These are phyloP conservation scores for Oophaga pumilio DNA, from an alignment of 2,113 vertebrate genomes.

Conservation along the genomic window DNA sequence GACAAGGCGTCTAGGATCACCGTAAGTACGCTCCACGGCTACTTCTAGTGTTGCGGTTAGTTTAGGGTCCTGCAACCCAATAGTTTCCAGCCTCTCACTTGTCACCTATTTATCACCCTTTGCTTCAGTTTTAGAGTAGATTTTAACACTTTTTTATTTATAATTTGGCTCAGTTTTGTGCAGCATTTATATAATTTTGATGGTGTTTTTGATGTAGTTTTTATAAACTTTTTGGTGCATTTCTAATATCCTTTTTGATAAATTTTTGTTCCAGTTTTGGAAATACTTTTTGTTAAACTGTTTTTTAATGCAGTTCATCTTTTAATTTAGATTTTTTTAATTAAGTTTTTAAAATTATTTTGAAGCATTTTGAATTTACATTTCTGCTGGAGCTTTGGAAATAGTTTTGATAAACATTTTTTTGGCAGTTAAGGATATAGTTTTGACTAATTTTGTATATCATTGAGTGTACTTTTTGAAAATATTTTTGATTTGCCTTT, in stretches of 20 bases:
- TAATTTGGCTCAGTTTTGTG: neutral
- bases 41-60: no score
- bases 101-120: neutral
- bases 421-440: no score
- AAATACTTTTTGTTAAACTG: no score
- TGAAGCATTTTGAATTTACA: neutral
- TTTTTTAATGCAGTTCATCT: neutral
- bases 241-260: neutral
- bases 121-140: neutral
- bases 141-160: neutral
- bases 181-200: neutral
- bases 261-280: neutral
- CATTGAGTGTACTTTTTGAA: no score
- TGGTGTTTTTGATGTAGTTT: neutral
- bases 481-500: no score
- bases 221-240: neutral
- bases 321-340: neutral
- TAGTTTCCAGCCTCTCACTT: no score
- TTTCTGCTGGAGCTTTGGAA: neutral
- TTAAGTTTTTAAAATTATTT: neutral
- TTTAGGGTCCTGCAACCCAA: no score
- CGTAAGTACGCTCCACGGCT: no score
- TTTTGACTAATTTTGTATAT: no score
- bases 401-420: no score
- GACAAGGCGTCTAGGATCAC: no score